A percentile compares a stretch with the other conserved stretches of the same genome.
These are phyloP conservation scores for Suncus etruscus DNA, from an alignment of 2,113 vertebrate species.

Conservation along the genomic window DNA sequence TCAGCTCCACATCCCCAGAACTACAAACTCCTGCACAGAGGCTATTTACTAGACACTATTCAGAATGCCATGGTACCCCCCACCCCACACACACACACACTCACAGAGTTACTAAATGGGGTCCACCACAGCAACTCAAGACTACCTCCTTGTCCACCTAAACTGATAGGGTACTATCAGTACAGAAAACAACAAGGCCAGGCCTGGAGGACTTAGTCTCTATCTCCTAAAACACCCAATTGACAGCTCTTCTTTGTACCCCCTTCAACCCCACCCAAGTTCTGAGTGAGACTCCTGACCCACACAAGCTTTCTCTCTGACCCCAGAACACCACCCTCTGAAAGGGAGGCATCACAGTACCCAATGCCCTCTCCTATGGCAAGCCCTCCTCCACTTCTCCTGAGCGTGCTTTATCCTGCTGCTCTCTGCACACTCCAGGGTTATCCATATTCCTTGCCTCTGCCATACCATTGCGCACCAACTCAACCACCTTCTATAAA, in stretches of 20 bases:
- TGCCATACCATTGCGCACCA: background rate
- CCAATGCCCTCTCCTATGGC: background rate
- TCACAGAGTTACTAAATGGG: too few species aligned
- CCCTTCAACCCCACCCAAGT: too few species aligned
- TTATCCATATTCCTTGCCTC: background rate
- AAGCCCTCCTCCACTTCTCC: background rate
- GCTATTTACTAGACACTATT: too few species aligned
- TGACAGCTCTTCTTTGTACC: rapidly evolving
- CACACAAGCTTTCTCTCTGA: background rate
- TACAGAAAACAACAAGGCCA: too few species aligned
- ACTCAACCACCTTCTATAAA: background rate
- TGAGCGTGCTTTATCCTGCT: background rate
- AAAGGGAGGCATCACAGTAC: background rate
- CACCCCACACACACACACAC: too few species aligned
- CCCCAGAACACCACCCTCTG: background rate
- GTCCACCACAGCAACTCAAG: too few species aligned
- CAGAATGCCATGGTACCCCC: too few species aligned
- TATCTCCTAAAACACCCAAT: background rate
- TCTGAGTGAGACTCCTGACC: background rate
- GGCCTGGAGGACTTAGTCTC: background rate
- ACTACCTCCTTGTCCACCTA: too few species aligned
- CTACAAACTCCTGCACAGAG: background rate
- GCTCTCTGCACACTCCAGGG: background rate
- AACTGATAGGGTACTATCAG: too few species aligned
- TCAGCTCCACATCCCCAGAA: background rate